phyloP scores from a whole-genome alignment of 2,888 invertebrate species.

The Axea sp. region DNA sequence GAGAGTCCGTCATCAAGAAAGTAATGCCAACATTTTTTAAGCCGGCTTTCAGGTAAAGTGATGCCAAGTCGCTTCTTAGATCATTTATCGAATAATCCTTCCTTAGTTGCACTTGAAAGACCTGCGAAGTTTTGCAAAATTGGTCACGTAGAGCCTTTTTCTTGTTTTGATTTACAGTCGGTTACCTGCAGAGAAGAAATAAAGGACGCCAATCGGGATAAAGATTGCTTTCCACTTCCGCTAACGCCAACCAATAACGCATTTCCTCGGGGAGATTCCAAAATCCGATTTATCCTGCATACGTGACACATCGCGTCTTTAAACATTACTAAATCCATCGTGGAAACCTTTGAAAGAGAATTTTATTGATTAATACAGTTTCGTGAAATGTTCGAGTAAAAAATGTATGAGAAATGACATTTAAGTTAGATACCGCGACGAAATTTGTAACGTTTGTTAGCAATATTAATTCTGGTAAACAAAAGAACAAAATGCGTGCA shows the following conservation, averaged over 20 bases:
- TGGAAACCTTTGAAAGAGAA: slow-evolving; percentile 81
- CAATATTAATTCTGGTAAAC: no score
- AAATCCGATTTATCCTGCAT: slow-evolving; percentile 93
- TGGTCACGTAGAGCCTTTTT: slow-evolving; percentile 10
- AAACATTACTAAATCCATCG: slow-evolving; percentile 96
- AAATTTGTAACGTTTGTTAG: no score
- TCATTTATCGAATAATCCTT: slow-evolving; percentile 93
- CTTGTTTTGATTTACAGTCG: slow-evolving; percentile 31
- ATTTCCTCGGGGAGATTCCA: slow-evolving; percentile 95
- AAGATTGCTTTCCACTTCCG: slow-evolving; percentile 95
- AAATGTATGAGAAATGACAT: not conserved
- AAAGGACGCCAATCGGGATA: slow-evolving; percentile 92
- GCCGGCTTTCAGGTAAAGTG: slow-evolving; percentile 92
- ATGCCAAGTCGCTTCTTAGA: slow-evolving; percentile 86
- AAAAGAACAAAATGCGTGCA: no score
- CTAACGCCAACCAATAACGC: slow-evolving; percentile 96
- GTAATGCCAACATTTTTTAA: slow-evolving; percentile 91
- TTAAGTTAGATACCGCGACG: no score
- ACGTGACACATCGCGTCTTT: slow-evolving; percentile 97
- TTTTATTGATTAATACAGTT: not conserved
- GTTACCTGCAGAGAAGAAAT: slow-evolving; percentile 89
- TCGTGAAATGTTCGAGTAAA: not conserved
- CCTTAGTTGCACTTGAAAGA: slow-evolving; percentile 94
- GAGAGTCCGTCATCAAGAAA: slow-evolving; percentile 96
- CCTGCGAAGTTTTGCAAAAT: slow-evolving; percentile 75